Base-by-base conservation (phyloP, 2,113 vertebrate genomes). In the Desmodus rotundus region DNA sequence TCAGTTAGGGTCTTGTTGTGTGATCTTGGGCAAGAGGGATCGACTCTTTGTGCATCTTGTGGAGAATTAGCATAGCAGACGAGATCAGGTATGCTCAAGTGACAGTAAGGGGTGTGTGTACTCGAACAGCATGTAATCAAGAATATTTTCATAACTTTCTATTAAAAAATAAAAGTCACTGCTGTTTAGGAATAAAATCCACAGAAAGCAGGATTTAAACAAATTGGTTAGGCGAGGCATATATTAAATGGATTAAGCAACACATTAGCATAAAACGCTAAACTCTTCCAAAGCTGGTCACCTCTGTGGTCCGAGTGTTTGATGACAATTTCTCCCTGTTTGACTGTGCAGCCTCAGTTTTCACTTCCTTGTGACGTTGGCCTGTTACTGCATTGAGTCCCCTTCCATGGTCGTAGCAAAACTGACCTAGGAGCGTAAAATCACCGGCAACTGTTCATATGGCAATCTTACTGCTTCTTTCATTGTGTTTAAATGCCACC, bases 101-200 rank as follows among this genome's bases (percentile, higher is more conserved):
- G 26, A 11, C 26, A 82, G 36, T 7, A 22, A 24, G 1, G 1
- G 3, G 5, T 76, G 1, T 22, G 45, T 24, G 43, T 3, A 11
- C 20, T 67, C 11, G 7, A 68, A 80, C 1, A 54, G 43, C 7
- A 33, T 28, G 8, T 8, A 41, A 43, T 74, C 24, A 87, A 63
- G 20, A 52, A 5, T 5, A 47, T 15, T 73, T 81, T 54, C 17
- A 82, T 86, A 70, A 89, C 70, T 81, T 87, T 61, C 56, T 58
- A 56, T 73, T 86, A 63, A 80, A 83, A 52, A 92, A 67, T 41
- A 72, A 82, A 93, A 89, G 50, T 36, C 58, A 63, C 33, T 72
- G 33, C 68, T 56, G 41, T 12, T 70, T 56, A 76, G 19, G 7
- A 73, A 89, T 74, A 33, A 72, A 88, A 84, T 76, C 7, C 33